phyloP scores from a whole-genome alignment of 1,140 invertebrate genomes.

The Saccostrea glomerata region DNA sequence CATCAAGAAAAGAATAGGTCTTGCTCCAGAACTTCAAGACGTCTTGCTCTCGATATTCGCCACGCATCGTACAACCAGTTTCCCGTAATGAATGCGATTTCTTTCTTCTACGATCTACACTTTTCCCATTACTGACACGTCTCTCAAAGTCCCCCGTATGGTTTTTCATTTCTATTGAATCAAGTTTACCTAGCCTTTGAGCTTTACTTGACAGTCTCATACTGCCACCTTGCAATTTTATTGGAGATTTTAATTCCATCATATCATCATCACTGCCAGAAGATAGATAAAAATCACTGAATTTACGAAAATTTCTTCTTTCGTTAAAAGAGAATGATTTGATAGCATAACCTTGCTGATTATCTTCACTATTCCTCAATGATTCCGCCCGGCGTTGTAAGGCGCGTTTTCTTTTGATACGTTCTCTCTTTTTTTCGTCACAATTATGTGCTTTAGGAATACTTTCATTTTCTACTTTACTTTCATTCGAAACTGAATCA shows the following conservation, averaged over 20 bases:
- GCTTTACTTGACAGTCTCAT: not conserved
- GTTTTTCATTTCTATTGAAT: not conserved
- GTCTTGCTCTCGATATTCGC: slow-evolving; percentile 7
- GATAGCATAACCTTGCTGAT: not conserved
- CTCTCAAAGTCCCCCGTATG: not conserved
- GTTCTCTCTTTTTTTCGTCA: not conserved
- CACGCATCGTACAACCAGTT: not conserved
- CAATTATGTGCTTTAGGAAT: not conserved
- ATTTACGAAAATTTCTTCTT: not conserved
- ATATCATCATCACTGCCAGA: not conserved
- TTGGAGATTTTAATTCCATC: not conserved
- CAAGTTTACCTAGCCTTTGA: not conserved
- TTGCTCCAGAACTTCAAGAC: slow-evolving; percentile 33
- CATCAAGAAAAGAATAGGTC: slow-evolving; percentile 22
- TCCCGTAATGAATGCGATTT: slow-evolving; percentile 1
- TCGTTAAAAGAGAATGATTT: not conserved
- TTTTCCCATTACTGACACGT: not conserved
- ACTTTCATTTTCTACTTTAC: too few species aligned
- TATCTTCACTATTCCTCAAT: not conserved
- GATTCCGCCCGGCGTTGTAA: not conserved
- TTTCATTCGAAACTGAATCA: not conserved
- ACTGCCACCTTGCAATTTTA: not conserved
- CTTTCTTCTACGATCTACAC: not conserved
- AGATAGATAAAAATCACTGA: not conserved
- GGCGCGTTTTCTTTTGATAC: not conserved